Evolutionary conservation across 2,797 vertebrate genomes (phyloP), one percentile per base, ranked within the genome.

Genomic region (Sardinella longiceps): DNA sequence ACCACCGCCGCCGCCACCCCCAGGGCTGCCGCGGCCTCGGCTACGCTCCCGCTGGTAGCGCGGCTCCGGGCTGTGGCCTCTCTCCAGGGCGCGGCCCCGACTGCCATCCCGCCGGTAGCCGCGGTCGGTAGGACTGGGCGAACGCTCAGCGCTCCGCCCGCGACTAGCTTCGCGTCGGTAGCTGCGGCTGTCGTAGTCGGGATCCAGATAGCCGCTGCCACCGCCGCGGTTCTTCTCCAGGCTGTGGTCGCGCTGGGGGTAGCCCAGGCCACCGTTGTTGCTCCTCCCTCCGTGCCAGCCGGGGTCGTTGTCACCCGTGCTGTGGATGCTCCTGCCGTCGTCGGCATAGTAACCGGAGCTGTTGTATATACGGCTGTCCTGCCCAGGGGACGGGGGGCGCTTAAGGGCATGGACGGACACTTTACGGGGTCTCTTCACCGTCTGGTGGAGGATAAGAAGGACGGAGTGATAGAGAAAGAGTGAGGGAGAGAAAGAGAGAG

Each of bases 401-500:
- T 95, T 96, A 50, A 92, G 45, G 0, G 91, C 91, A 33, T 95
- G 90, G 83, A 95, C 53, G 5, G 95, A 92, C 5, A 97, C 94
- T 84, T 96, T 97, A 84, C 96, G 93, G 80, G 97, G 96, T 87
- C 98, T 95, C 93, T 99, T 99, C 88, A 99, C 97, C n/a, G 95
- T 96, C 97, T 99, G 89, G 88, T 43, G 70, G 51, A 37, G 45
- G 70, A 70, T 2, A 18, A 3, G 2, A 14, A 37, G 12, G 9
- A 45, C 3, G 45, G 14, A 51, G 50, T 50, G 11, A 50, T 1
- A 1, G 46, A 77, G n/a, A 66, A 58, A 5, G 20, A 56, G 39
- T 9, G 9, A 60, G 14, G 30, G 39, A 18, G 63, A 9, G 63
- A 70, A 3, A 33, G 12, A 33, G 63, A 18, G 20, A 51, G 45